These are phyloP conservation scores for Panzeria rudis DNA, from an alignment of 2,888 invertebrate species.

Conservation along the genomic window DNA sequence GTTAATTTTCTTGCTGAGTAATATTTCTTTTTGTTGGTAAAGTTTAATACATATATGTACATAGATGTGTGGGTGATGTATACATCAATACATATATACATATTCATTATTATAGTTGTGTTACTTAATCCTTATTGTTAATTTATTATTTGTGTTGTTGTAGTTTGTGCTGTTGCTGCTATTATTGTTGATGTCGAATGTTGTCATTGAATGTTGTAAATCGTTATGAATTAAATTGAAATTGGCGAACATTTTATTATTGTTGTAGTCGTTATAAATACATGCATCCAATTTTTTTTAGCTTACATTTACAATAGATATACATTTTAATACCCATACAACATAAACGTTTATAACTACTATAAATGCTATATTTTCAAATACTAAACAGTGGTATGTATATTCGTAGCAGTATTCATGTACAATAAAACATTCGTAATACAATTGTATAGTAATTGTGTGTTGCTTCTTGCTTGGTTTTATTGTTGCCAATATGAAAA, in stretches of 20 bases:
- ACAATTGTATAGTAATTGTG: background rate
- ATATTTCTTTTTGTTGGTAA: too few species aligned
- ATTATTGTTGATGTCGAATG: slow-evolving; percentile 47
- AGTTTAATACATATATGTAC: too few species aligned
- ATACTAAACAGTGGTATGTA: background rate
- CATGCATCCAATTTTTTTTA: too few species aligned
- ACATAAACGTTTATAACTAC: slow-evolving; percentile 15
- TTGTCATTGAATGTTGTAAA: slow-evolving; percentile 68
- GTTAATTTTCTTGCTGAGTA: too few species aligned
- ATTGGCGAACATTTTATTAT: slow-evolving; percentile 52
- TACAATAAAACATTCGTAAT: slow-evolving; percentile 23
- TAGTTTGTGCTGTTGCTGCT: slow-evolving; percentile 12
- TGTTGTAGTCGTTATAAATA: slow-evolving; percentile 8
- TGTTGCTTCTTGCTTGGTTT: background rate
- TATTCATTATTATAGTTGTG: slow-evolving; percentile 37
- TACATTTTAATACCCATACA: slow-evolving; percentile 35
- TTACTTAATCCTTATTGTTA: slow-evolving; percentile 72
- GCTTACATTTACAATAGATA: slow-evolving; percentile 35
- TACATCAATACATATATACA: background rate
- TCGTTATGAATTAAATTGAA: slow-evolving; percentile 71
- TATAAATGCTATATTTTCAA: background rate
- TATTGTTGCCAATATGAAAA: slow-evolving; percentile 32
- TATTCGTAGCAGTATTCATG: background rate
- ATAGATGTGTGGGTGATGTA: too few species aligned
- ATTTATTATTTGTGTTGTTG: slow-evolving; percentile 65